These are phyloP conservation scores for Polymixis flavicincta DNA, from an alignment of 2,888 invertebrate species.

Conservation along the genomic window DNA sequence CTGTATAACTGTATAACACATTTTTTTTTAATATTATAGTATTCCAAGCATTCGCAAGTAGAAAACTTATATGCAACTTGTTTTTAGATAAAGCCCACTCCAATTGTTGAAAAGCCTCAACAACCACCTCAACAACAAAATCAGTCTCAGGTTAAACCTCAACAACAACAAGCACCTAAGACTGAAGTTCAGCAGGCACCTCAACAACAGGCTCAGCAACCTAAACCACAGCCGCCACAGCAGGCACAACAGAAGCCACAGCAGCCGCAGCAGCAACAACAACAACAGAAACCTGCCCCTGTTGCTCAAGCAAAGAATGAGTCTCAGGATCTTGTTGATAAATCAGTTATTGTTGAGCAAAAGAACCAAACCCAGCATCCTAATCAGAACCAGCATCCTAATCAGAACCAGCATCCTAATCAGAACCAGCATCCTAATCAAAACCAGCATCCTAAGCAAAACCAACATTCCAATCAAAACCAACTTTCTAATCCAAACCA, in stretches of 20 bases:
- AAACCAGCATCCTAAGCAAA: conserved; percentile 32
- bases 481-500: conserved; percentile 60
- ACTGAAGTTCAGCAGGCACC: conserved; percentile 59
- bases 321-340: conserved; percentile 80
- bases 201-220: conserved; percentile 63
- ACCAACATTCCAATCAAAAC: conserved; percentile 50
- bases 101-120: conserved; percentile 63
- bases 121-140: conserved; percentile 47
- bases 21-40: too few species aligned
- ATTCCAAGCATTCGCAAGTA: conserved; percentile 2
- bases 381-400: conserved; percentile 49
- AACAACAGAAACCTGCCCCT: conserved; percentile 69
- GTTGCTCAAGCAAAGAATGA: conserved; percentile 70
- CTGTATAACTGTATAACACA: not conserved
- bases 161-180: conserved; percentile 49
- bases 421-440: conserved; percentile 21
- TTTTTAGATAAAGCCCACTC: conserved; percentile 59
- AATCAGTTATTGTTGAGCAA: conserved; percentile 74
- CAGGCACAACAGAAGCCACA: conserved; percentile 64
- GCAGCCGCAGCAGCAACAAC: conserved; percentile 65
- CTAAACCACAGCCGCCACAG: conserved; percentile 58
- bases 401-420: conserved; percentile 52
- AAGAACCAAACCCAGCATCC: conserved; percentile 72
- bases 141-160: conserved; percentile 47
- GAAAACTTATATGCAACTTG: not conserved